Evolutionary conservation across 1,140 invertebrate species (phyloP).

Genomic region (Danaus melanippus): DNA sequence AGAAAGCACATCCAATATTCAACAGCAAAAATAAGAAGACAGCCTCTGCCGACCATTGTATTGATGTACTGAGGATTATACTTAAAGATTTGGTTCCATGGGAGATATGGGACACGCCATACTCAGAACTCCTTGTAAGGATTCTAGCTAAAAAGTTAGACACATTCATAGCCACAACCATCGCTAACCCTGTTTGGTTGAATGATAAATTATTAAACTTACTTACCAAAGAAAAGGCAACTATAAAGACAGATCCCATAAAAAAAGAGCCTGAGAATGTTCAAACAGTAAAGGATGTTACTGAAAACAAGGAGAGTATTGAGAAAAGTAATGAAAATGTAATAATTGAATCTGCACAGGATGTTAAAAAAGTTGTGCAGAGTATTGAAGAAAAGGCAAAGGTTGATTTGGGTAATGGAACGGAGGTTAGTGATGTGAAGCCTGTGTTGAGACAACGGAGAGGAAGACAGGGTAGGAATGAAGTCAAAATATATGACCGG

Average conservation of each 20-base stretch:
- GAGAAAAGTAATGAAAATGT: slow-evolving; percentile 8
- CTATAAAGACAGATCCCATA: slow-evolving; percentile 6
- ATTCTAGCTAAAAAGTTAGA: slow-evolving; percentile 75
- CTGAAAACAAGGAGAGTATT: slow-evolving; percentile 11
- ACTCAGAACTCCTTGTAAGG: slow-evolving; percentile 75
- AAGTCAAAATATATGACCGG: slow-evolving; percentile 70
- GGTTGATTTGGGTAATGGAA: slow-evolving; percentile 25
- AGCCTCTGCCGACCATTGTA: slow-evolving; percentile 71
- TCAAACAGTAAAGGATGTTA: slow-evolving; percentile 9
- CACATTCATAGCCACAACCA: slow-evolving; percentile 56
- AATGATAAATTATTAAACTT: slow-evolving; percentile 65
- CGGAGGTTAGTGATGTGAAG: slow-evolving; percentile 45
- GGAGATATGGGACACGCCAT: slow-evolving; percentile 78
- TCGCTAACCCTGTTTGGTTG: slow-evolving; percentile 70
- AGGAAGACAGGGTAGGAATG: slow-evolving; percentile 53
- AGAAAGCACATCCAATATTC: slow-evolving; percentile 48
- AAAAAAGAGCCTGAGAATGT: slow-evolving; percentile 20
- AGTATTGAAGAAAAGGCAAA: slow-evolving; percentile 18
- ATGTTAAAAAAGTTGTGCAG: slow-evolving; percentile 20
- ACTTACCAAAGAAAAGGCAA: slow-evolving; percentile 16
- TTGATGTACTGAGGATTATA: slow-evolving; percentile 73
- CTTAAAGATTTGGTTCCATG: slow-evolving; percentile 76
- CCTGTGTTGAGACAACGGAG: slow-evolving; percentile 46
- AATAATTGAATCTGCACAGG: slow-evolving; percentile 10
- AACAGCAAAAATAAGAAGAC: slow-evolving; percentile 55